Evolutionary conservation across 2,113 vertebrate genomes (phyloP).

Genomic region (Uropsilus gracilis): DNA sequence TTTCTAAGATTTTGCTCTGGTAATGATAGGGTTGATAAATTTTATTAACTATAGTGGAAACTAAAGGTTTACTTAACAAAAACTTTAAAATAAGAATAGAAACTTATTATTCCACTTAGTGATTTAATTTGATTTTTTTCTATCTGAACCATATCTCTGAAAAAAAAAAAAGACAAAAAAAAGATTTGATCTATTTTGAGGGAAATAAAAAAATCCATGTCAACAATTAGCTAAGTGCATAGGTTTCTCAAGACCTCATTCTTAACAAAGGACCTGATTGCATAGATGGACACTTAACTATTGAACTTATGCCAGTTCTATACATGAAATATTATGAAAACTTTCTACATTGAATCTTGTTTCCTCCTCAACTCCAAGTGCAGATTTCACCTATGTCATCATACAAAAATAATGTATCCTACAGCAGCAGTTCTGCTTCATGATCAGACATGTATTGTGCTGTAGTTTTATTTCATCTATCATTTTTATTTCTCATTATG

Average conservation of each 20-base stretch:
- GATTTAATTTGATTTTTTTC: neutral
- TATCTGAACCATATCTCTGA: neutral
- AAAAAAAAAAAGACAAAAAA: neutral
- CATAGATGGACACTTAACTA: neutral
- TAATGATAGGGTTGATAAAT: neutral
- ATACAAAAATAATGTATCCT: neutral
- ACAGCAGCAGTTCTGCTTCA: neutral
- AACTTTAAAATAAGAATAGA: neutral
- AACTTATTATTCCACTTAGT: neutral
- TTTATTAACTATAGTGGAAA: neutral
- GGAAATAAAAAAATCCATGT: neutral
- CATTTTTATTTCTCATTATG: neutral
- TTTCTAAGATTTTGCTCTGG: neutral
- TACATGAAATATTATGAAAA: neutral
- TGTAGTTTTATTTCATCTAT: neutral
- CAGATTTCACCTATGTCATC: neutral
- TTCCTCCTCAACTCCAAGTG: fast-evolving
- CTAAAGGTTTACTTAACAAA: neutral
- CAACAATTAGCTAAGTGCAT: neutral
- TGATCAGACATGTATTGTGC: neutral
- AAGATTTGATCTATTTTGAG: neutral
- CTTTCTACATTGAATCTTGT: neutral
- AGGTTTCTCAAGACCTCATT: neutral
- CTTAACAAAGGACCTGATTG: neutral
- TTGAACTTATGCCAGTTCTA: neutral